Percentiles rank a stretch among this genome's conserved stretches.
These are phyloP conservation scores for Tympanuchus pallidicinctus DNA, from an alignment of 2,113 vertebrate species.

Conservation along the genomic window DNA sequence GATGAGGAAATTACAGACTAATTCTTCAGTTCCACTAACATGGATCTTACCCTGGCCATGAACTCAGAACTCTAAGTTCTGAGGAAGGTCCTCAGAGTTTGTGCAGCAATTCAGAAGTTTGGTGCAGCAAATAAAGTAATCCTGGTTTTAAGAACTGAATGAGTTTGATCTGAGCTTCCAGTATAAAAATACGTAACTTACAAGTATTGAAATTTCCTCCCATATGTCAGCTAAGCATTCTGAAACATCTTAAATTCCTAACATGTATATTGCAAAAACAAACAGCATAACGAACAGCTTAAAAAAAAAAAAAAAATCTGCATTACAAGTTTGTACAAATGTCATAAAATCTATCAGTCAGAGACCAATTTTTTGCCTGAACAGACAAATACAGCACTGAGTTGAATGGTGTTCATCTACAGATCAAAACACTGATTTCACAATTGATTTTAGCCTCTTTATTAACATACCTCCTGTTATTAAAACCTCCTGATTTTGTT, in stretches of 20 bases:
- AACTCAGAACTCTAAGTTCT: background rate
- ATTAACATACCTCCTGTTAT: conserved; percentile 6
- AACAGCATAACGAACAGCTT: conserved; percentile 24
- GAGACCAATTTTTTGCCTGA: conserved; percentile 36
- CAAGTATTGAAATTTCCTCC: background rate
- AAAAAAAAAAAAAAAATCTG: background rate
- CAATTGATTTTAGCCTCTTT: background rate
- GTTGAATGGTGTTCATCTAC: conserved; percentile 23
- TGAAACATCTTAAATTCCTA: background rate
- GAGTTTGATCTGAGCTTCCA: background rate
- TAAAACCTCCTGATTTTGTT: background rate
- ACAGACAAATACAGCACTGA: background rate
- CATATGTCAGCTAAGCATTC: background rate
- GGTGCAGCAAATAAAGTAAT: background rate
- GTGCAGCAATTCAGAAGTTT: background rate
- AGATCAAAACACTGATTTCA: conserved; percentile 32
- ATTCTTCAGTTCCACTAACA: background rate
- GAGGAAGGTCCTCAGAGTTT: background rate
- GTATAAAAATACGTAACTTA: background rate
- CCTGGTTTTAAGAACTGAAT: background rate
- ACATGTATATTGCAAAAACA: background rate
- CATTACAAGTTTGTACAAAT: background rate
- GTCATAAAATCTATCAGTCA: conserved; percentile 20
- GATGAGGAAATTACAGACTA: background rate
- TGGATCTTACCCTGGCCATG: rapidly evolving